Percentiles rank a stretch among this genome's conserved stretches.
These are phyloP conservation scores for Malacoctenus gilli DNA, from an alignment of 2,797 vertebrate genomes.

Conservation along the genomic window DNA sequence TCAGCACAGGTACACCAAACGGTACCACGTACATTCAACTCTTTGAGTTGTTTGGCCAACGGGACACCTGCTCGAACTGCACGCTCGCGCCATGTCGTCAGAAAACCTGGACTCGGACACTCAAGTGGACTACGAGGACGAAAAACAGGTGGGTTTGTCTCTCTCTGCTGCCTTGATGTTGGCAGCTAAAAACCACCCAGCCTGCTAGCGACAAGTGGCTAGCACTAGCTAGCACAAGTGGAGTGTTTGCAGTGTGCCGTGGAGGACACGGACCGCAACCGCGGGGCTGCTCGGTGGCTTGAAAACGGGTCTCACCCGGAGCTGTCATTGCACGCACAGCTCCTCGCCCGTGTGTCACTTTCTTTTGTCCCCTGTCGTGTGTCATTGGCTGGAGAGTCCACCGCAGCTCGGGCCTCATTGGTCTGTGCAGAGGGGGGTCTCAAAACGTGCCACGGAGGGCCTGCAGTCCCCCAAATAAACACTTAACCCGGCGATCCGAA, in stretches of 20 bases:
- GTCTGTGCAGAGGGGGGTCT: constrained; percentile 41
- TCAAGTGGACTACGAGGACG: constrained; percentile 80
- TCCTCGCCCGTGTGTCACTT: constrained; percentile 47
- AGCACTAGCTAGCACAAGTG: constrained; percentile 56
- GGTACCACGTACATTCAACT: constrained; percentile 11
- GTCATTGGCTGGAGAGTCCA: constrained; percentile 63
- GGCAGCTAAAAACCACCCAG: no score
- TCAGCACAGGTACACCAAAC: constrained; percentile 55
- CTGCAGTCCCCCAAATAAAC: background rate
- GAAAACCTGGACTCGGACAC: constrained; percentile 82
- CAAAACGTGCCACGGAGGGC: background rate
- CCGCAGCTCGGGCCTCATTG: constrained; percentile 70
- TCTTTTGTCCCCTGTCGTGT: constrained; percentile 59
- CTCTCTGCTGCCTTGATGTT: constrained; percentile 51
- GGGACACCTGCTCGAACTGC: constrained; percentile 41
- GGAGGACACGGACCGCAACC: background rate
- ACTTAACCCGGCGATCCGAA: no score
- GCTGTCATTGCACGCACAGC: constrained; percentile 16
- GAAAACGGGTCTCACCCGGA: no score
- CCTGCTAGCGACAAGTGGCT: constrained; percentile 50
- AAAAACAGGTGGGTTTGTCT: constrained; percentile 83
- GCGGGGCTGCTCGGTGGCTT: background rate
- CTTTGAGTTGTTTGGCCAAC: constrained; percentile 28
- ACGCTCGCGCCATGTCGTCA: constrained; percentile 74
- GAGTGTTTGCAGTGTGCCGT: constrained; percentile 23